Percentiles rank a stretch among this genome's conserved stretches.
Conservation (phyloP, 2,888 invertebrate genomes). For the Phlogophora meticulosa region DNA sequence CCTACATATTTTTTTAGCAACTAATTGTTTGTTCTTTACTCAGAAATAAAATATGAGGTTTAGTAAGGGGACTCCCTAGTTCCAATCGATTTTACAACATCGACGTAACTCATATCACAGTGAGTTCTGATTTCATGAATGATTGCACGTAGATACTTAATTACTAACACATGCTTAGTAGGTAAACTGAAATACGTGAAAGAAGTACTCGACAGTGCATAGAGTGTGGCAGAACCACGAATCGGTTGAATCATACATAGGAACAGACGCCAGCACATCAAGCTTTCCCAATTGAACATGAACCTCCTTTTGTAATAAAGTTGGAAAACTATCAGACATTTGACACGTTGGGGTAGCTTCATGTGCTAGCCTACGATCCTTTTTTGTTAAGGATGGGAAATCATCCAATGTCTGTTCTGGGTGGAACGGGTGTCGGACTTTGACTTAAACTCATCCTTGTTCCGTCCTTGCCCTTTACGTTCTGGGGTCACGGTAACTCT, state of each 20-base stretch:
- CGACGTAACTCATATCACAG: conserved; percentile 2
- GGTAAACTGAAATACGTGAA: background rate
- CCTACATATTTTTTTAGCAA: background rate
- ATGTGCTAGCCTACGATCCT: too few relatives aligned
- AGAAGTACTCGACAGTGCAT: background rate
- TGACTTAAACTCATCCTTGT: too few relatives aligned
- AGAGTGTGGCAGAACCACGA: background rate
- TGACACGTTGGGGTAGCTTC: too few relatives aligned
- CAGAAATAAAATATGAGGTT: background rate
- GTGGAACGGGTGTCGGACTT: too few relatives aligned
- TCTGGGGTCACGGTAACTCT: too few relatives aligned
- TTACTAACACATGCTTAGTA: background rate
- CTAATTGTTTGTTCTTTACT: background rate
- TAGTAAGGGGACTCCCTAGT: conserved; percentile 1
- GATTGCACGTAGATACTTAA: background rate
- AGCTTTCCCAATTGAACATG: too few relatives aligned
- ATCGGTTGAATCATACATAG: background rate
- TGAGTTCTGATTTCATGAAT: conserved; percentile 16
- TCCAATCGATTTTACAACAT: background rate
- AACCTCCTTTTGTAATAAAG: too few relatives aligned
- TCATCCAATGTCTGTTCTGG: too few relatives aligned
- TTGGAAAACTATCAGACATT: too few relatives aligned
- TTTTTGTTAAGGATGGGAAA: too few relatives aligned
- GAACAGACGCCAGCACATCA: too few relatives aligned
- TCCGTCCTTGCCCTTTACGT: too few relatives aligned